phyloP scores from a whole-genome alignment of 1,140 invertebrate species.

The Chelonus insularis region DNA sequence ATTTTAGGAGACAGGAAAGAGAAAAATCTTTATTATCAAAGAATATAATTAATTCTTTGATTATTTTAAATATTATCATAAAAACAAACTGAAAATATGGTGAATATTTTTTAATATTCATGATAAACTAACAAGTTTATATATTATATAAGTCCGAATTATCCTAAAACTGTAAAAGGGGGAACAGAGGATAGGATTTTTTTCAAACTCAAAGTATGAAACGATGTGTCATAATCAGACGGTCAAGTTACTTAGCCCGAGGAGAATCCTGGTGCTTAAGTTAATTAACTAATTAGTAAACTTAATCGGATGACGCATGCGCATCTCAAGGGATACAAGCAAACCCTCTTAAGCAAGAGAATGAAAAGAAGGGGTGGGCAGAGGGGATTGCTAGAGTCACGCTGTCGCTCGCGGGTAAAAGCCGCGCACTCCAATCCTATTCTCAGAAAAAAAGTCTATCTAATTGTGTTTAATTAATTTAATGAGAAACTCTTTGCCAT shows the following conservation, averaged over 20 bases:
- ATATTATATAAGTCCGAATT: too few relatives aligned
- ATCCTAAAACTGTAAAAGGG: not conserved
- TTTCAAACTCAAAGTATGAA: slow-evolving; percentile 20
- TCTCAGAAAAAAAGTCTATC: slow-evolving; percentile 34
- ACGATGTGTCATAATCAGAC: slow-evolving; percentile 60
- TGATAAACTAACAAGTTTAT: too few relatives aligned
- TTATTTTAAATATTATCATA: too few relatives aligned
- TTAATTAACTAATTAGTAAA: slow-evolving; percentile 63
- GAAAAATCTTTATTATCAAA: too few relatives aligned
- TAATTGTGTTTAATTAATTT: slow-evolving; percentile 49
- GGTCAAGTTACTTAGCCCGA: slow-evolving; percentile 56
- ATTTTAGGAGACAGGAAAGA: too few relatives aligned
- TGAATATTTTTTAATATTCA: too few relatives aligned
- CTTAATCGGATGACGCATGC: slow-evolving; percentile 63
- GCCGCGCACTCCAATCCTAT: slow-evolving; percentile 22
- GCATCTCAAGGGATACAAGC: slow-evolving; percentile 61
- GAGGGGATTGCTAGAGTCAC: slow-evolving; percentile 22
- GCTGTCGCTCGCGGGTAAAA: slow-evolving; percentile 32
- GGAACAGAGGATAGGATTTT: slow-evolving; percentile 1
- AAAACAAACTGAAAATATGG: too few relatives aligned
- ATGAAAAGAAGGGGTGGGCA: too few relatives aligned
- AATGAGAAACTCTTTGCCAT: slow-evolving; percentile 45
- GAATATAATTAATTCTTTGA: too few relatives aligned
- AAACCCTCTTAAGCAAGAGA: slow-evolving; percentile 56
- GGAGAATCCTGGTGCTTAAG: slow-evolving; percentile 51